Percentiles rank a stretch among this genome's conserved stretches.
These are phyloP conservation scores for Oryzias woworae DNA, from an alignment of 2,113 vertebrate genomes.

Conservation along the genomic window DNA sequence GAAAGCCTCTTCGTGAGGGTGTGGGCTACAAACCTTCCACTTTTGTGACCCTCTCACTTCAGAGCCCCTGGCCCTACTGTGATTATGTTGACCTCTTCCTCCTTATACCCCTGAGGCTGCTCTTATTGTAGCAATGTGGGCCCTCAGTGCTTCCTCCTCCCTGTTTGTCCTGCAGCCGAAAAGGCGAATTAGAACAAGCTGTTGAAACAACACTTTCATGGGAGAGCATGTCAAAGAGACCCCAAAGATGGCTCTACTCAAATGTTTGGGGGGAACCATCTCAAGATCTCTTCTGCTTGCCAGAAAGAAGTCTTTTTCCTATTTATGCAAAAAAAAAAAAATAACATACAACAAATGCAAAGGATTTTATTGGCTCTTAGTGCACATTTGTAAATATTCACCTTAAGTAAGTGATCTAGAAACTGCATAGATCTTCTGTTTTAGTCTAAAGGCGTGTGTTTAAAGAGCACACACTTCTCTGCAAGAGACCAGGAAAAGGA, in stretches of 20 bases:
- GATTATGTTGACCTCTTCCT: constrained; percentile 69
- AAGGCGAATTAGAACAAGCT: constrained; percentile 73
- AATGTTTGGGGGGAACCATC: constrained; percentile 43
- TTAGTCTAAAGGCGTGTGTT: constrained; percentile 24
- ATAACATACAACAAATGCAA: no score
- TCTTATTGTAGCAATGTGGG: constrained; percentile 61
- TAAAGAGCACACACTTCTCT: constrained; percentile 14
- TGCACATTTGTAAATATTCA: no score
- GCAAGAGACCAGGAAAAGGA: constrained; percentile 19
- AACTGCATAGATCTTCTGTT: no score
- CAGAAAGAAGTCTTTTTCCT: constrained; percentile 8
- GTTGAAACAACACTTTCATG: constrained; percentile 71
- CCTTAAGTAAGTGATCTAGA: no score
- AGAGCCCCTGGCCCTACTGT: constrained; percentile 52
- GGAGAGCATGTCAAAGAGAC: constrained; percentile 54
- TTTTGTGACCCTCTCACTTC: constrained; percentile 51
- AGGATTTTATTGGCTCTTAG: no score
- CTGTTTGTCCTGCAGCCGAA: constrained; percentile 64
- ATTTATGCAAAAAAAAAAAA: no score
- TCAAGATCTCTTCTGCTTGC: constrained; percentile 12
- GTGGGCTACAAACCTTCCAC: constrained; percentile 44
- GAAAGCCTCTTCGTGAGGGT: constrained; percentile 44
- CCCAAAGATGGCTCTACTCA: constrained; percentile 51
- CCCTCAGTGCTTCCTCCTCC: constrained; percentile 57
- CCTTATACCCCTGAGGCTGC: constrained; percentile 52